Evolutionary conservation across 2,888 invertebrate genomes (phyloP).

Genomic region (Mesorhabditis belari): DNA sequence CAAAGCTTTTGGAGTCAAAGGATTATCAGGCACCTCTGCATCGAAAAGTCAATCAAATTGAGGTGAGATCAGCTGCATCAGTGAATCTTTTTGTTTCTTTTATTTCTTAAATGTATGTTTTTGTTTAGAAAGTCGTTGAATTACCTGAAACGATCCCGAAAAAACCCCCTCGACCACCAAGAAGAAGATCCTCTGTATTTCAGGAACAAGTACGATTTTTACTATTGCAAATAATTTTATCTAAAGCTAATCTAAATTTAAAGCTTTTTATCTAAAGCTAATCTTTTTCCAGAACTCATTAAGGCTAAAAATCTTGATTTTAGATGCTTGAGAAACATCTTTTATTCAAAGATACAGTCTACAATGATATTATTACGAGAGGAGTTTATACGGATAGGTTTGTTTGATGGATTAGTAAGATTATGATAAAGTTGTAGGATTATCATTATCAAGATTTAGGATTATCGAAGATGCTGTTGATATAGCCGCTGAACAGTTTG

Average conservation of each 20-base stretch:
- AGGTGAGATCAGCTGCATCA: too few relatives aligned
- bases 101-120: too few relatives aligned
- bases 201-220: too few relatives aligned
- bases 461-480: neutral
- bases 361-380: conserved; percentile 13
- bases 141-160: neutral
- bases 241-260: too few relatives aligned
- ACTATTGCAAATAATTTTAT: too few relatives aligned
- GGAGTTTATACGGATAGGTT: conserved; percentile 15
- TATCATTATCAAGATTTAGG: too few relatives aligned
- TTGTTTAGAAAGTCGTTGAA: too few relatives aligned
- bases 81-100: too few relatives aligned
- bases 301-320: too few relatives aligned
- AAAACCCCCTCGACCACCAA: neutral
- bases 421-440: too few relatives aligned
- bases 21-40: conserved; percentile 24
- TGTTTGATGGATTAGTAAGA: neutral
- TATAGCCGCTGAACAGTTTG: neutral
- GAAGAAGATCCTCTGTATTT: neutral
- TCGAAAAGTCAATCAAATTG: conserved; percentile 3
- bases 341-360: conserved; percentile 18
- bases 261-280: too few relatives aligned
- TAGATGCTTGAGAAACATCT: neutral
- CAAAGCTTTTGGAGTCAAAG: conserved; percentile 19
- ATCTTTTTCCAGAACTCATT: too few relatives aligned